phyloP scores from a whole-genome alignment of 2,113 vertebrate species.

The Motacilla alba region DNA sequence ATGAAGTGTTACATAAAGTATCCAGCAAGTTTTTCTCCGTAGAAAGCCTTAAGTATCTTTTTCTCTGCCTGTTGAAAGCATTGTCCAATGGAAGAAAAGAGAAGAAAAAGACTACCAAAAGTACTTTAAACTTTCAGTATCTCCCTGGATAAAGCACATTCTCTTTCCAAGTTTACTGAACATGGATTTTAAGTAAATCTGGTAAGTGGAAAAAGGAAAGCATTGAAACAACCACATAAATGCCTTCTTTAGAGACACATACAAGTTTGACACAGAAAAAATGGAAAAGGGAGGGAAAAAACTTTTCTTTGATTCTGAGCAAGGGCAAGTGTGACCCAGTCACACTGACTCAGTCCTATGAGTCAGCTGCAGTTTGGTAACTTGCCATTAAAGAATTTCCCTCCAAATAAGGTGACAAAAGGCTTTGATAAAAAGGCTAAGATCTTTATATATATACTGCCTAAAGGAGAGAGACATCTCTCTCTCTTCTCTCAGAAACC shows the following conservation, averaged over 20 bases:
- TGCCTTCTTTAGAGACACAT: background rate
- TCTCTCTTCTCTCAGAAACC: background rate
- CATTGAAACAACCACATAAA: background rate
- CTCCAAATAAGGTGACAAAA: background rate
- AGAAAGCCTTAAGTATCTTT: background rate
- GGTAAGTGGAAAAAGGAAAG: background rate
- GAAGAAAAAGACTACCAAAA: background rate
- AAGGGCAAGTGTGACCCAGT: background rate
- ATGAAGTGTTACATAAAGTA: background rate
- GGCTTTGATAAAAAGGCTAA: background rate
- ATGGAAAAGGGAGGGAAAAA: background rate
- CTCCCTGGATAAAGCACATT: background rate
- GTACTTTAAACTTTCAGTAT: background rate
- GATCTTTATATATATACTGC: too few relatives aligned
- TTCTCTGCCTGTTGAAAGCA: background rate
- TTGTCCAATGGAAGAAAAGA: background rate
- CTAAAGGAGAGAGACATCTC: background rate
- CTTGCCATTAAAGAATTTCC: background rate
- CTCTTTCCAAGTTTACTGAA: background rate
- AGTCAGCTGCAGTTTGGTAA: background rate
- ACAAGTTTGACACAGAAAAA: background rate
- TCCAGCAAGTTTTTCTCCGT: background rate
- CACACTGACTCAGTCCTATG: background rate
- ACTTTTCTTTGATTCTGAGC: background rate
- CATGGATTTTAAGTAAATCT: background rate